Evolutionary conservation across 2,888 invertebrate genomes (phyloP).

Genomic region (Pilophorus perplexus): DNA sequence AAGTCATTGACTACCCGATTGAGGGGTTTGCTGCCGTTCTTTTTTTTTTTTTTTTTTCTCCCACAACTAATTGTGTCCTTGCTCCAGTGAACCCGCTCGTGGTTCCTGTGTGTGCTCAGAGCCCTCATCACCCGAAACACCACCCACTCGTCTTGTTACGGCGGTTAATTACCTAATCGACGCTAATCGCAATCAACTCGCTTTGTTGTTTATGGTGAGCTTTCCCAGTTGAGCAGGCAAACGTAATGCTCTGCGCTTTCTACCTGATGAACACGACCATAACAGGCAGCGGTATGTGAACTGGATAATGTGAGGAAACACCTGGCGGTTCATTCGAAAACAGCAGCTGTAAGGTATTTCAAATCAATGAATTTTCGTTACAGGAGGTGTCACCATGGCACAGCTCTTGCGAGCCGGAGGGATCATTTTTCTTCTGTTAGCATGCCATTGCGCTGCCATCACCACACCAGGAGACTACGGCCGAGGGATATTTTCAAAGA

Average conservation of each 20-base stretch:
- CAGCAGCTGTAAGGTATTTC: not conserved
- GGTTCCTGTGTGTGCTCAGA: not conserved
- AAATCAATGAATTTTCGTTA: not conserved
- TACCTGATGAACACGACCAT: too few relatives aligned
- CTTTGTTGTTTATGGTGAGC: not conserved
- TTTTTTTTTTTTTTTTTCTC: too few relatives aligned
- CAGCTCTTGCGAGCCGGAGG: conserved; percentile 33
- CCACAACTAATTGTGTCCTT: too few relatives aligned
- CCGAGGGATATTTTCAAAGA: conserved; percentile 12
- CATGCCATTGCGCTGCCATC: conserved; percentile 5
- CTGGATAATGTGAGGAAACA: too few relatives aligned
- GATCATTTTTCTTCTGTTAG: conserved; percentile 19
- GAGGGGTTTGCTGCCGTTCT: too few relatives aligned
- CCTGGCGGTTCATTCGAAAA: not conserved
- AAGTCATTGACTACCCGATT: too few relatives aligned
- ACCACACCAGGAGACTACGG: not conserved
- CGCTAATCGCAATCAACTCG: conserved; percentile 15
- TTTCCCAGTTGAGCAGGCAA: conserved; percentile 9
- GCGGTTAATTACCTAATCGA: conserved; percentile 17
- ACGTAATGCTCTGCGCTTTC: not conserved
- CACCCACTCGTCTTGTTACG: not conserved
- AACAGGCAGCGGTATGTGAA: too few relatives aligned
- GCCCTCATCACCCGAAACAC: too few relatives aligned
- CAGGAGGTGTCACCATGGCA: conserved; percentile 37
- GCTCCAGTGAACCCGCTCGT: conserved; percentile 1